A percentile compares a stretch with the other conserved stretches of the same genome.
Evolutionary conservation across 1,140 invertebrate genomes (phyloP).

Genomic region (Calosoma granatense): DNA sequence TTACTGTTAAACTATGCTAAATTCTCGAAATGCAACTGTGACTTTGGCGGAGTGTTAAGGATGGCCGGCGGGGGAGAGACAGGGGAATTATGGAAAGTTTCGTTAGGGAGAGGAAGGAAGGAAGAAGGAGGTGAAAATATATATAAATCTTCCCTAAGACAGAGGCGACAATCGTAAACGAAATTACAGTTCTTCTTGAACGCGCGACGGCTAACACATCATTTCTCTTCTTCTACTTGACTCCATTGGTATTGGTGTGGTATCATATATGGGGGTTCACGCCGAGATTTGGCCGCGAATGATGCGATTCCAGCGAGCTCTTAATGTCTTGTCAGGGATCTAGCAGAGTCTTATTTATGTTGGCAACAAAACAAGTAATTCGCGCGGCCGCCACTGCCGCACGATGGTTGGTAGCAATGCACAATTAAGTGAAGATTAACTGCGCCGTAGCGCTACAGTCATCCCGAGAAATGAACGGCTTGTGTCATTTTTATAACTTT

Average conservation of each 20-base stretch:
- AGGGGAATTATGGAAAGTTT: too few species aligned
- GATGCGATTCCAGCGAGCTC: background rate
- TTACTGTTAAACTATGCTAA: conserved; percentile 2
- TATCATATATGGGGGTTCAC: background rate
- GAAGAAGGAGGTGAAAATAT: too few species aligned
- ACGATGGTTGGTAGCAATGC: background rate
- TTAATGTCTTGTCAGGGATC: conserved; percentile 7
- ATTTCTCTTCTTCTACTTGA: background rate
- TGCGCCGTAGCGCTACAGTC: too few species aligned
- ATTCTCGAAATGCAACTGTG: conserved; percentile 2
- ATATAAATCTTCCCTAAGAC: background rate
- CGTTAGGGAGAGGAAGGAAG: too few species aligned
- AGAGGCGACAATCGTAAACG: background rate
- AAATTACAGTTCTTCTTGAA: conserved; percentile 1
- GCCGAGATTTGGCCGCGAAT: background rate
- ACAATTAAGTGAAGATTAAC: conserved; percentile 5
- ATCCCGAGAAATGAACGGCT: too few species aligned
- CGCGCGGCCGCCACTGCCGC: too few species aligned
- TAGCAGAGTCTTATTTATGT: background rate
- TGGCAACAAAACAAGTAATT: background rate
- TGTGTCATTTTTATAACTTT: too few species aligned
- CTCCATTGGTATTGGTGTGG: too few species aligned
- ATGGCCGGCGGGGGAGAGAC: too few species aligned
- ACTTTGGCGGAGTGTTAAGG: too few species aligned
- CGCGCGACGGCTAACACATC: background rate